Evolutionary conservation across 2,113 vertebrate genomes (phyloP).

Genomic region (Maylandia zebra): DNA sequence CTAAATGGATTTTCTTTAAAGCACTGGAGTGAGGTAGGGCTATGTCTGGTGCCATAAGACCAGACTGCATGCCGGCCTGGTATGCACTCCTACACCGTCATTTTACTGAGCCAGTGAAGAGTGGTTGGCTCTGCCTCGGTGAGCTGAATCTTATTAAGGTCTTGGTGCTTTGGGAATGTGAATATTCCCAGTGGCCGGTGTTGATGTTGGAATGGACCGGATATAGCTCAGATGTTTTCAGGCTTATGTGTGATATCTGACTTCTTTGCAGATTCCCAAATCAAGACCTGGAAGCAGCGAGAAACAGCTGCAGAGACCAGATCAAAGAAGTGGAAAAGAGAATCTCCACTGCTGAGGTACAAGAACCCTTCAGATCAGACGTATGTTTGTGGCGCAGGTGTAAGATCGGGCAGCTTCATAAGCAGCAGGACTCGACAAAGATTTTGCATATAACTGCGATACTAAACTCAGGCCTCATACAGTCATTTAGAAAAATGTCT

Average conservation of each 20-base stretch:
- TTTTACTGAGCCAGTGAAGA: not conserved
- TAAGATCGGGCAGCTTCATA: not conserved
- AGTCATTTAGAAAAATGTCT: not conserved
- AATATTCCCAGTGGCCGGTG: not conserved
- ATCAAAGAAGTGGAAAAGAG: slow-evolving; percentile 52
- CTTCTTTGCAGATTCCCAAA: slow-evolving; percentile 24
- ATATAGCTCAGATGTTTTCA: not conserved
- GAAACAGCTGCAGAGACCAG: slow-evolving; percentile 16
- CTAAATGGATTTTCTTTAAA: not conserved
- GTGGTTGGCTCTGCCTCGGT: not conserved
- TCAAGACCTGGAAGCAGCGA: not conserved
- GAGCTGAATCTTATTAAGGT: not conserved
- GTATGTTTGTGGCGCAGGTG: fast-evolving
- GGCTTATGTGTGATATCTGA: not conserved
- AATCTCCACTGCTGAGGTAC: slow-evolving; percentile 51
- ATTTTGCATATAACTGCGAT: not conserved
- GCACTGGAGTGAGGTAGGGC: not conserved
- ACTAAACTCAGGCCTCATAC: not conserved
- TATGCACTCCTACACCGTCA: no score
- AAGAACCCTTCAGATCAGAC: not conserved
- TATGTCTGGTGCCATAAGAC: not conserved
- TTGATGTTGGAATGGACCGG: not conserved
- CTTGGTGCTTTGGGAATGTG: not conserved
- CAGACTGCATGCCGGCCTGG: not conserved
- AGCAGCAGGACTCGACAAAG: not conserved